phyloP scores from a whole-genome alignment of 2,888 invertebrate genomes.

The Augochlorella aurata region DNA sequence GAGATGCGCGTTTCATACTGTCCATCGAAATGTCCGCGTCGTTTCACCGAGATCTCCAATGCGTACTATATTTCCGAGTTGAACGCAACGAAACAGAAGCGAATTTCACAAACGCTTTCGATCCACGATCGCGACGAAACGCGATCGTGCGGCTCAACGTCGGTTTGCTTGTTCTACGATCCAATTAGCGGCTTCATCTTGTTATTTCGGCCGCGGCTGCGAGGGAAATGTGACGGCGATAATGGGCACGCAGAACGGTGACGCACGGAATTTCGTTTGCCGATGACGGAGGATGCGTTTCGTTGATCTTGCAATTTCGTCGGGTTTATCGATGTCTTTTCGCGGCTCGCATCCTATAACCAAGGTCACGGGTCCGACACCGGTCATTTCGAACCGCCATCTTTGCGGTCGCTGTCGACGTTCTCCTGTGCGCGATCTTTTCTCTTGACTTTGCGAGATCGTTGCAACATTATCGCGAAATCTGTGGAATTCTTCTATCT shows the following conservation, averaged over 20 bases:
- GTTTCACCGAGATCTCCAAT: not conserved
- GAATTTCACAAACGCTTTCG: not conserved
- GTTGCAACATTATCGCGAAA: too few species aligned
- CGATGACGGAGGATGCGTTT: conserved; percentile 19
- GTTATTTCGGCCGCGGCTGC: conserved; percentile 22
- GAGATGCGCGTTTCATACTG: not conserved
- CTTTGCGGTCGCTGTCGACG: conserved; percentile 6
- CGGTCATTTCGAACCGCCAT: not conserved
- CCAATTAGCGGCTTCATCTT: conserved; percentile 23
- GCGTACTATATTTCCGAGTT: not conserved
- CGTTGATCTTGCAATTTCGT: conserved; percentile 30
- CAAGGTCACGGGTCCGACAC: conserved; percentile 8
- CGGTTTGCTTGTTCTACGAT: conserved; percentile 5
- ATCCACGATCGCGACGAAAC: not conserved
- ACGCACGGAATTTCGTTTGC: conserved; percentile 49
- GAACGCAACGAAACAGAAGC: not conserved
- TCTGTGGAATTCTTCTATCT: too few species aligned
- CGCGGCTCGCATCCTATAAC: conserved; percentile 1
- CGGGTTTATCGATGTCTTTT: conserved; percentile 27
- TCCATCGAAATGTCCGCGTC: not conserved
- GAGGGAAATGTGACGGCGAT: conserved; percentile 28
- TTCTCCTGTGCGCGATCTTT: not conserved
- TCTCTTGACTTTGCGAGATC: not conserved
- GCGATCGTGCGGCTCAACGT: not conserved
- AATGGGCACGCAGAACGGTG: conserved; percentile 29